Evolutionary conservation across 2,113 vertebrate species (phyloP).

Genomic region (Tricholaema leucomelas): DNA sequence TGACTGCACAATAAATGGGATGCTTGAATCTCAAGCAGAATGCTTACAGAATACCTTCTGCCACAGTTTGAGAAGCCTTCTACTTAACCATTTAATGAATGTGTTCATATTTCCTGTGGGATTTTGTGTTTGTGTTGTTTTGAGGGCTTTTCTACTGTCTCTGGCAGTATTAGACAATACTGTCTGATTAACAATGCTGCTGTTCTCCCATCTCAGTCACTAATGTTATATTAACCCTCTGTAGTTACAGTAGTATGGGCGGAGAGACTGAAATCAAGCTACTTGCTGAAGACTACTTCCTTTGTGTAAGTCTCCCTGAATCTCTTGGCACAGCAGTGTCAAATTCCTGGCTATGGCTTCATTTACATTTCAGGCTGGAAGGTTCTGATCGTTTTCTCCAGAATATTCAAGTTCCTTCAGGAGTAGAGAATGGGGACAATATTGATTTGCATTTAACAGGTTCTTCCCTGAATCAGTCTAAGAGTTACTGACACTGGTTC

Average conservation of each 20-base stretch:
- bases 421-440: background rate
- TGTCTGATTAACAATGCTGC: rapidly evolving
- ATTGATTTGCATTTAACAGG: background rate
- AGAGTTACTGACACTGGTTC: background rate
- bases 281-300: background rate
- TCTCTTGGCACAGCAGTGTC: background rate
- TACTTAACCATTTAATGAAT: background rate
- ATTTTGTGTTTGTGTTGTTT: background rate
- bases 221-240: background rate
- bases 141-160: background rate
- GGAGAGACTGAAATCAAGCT: background rate
- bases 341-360: background rate
- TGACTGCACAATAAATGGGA: background rate
- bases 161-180: background rate
- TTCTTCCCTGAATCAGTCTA: background rate
- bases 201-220: background rate
- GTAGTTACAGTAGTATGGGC: background rate
- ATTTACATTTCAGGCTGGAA: background rate
- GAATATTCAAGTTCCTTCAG: background rate
- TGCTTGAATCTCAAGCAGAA: background rate
- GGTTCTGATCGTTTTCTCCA: background rate
- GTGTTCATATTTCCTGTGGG: background rate
- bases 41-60: background rate
- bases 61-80: background rate
- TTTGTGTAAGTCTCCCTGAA: background rate